Base-by-base conservation (phyloP, 2,888 invertebrate genomes). In the Melinopterus prodromus region DNA sequence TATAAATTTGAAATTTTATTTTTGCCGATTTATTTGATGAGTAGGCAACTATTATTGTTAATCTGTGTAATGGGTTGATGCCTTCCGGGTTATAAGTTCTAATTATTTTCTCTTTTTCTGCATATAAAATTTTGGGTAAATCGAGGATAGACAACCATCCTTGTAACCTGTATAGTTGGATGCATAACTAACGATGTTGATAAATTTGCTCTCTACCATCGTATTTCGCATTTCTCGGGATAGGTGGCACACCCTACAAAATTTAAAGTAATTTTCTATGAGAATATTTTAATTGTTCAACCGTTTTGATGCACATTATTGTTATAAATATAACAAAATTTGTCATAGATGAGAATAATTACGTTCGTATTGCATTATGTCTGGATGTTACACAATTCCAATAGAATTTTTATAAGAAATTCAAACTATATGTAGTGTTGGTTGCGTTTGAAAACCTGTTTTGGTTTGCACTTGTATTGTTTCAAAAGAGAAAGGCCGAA, bases 401-500 rank as follows among this genome's bases (percentile, higher is more conserved):
- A 26, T 26, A 26, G 26, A 26, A 26, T 26, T 26, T 26, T 26
- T 26, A 26, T 26, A 53, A 53, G 9, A 53, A 53, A 9, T 53
- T 53, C 53, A 53, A 38, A 53, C 9, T 53, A 12, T 53, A 9
- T 53, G 53, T 53, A 53, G 53, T 53, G 74, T 36, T 74, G 74
- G 74, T 74, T 74, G 74, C 74, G 74, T 74, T 37, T n/a, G n/a
- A 35, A 36, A 74, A 74, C 74, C 74, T 36, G 74, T 71, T 71
- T 71, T 15, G 71, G n/a, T 12, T 36, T 74, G 5, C 12, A 9
- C 53, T 53, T 9, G 53, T 53, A 53, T 74, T 74, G 74, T 74
- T 37, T 35, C 74, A 74, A 74, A 74, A 74, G 74, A 74, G 74
- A 74, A 74, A 74, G 74, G 74, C 74, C 26, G 37, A n/a, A 26